Conservation (phyloP, 2,113 vertebrate species). For the Tetrax tetrax region DNA sequence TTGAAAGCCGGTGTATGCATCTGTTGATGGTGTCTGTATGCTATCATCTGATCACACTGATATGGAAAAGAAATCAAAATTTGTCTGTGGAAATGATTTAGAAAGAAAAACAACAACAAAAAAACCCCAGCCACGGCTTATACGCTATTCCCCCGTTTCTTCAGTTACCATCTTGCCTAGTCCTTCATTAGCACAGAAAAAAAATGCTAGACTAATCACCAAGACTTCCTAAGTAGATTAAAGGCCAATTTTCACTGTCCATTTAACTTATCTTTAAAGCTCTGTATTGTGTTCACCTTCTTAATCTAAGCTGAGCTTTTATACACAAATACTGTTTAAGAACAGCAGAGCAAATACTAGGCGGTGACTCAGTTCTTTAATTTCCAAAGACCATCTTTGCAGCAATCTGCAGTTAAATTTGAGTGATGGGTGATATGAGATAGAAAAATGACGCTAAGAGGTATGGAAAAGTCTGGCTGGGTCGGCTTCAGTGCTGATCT, state of each 20-base stretch:
- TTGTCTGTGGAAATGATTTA: neutral
- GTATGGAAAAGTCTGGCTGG: neutral
- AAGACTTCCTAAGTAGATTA: constrained; percentile 31
- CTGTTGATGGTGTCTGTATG: neutral
- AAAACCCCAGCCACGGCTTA: rapidly evolving
- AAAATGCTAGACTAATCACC: neutral
- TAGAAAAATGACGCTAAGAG: neutral
- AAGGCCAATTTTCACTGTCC: constrained; percentile 22
- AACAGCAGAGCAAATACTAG: neutral
- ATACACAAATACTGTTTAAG: neutral
- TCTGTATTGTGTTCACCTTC: constrained; percentile 5
- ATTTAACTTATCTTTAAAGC: constrained; percentile 32
- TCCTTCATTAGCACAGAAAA: neutral
- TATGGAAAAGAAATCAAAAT: neutral
- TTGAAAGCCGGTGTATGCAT: neutral
- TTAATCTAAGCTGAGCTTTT: constrained; percentile 16
- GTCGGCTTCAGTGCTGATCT: neutral
- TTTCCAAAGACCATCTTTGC: neutral
- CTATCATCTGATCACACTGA: neutral
- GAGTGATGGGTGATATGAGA: neutral
- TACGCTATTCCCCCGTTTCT: neutral
- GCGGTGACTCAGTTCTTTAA: neutral
- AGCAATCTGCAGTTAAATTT: neutral
- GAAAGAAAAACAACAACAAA: neutral
- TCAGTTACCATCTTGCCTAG: neutral